Percentiles rank a stretch among this genome's conserved stretches.
Conservation (phyloP, 2,888 invertebrate genomes). For the Camptogramma bilineatum region DNA sequence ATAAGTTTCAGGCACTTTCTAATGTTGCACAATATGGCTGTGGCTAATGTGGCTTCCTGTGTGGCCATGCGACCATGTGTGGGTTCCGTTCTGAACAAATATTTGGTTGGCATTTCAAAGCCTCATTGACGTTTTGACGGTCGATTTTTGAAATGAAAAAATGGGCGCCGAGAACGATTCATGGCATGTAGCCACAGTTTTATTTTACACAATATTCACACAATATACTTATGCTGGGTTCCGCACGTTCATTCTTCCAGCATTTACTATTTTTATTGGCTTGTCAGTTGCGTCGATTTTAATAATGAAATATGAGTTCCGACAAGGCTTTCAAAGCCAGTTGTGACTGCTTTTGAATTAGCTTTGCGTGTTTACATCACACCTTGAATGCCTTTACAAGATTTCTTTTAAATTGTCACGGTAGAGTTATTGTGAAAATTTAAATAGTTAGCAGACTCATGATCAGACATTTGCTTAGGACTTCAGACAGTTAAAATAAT, state of each 20-base stretch:
- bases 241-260: slow-evolving; percentile 62
- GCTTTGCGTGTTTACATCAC: slow-evolving; percentile 36
- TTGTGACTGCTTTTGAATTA: slow-evolving; percentile 66
- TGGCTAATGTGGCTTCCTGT: slow-evolving; percentile 65
- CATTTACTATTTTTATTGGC: slow-evolving; percentile 67
- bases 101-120: slow-evolving; percentile 79
- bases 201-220: slow-evolving; percentile 43
- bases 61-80: slow-evolving; percentile 75
- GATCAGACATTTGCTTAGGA: not conserved
- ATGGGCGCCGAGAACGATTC: slow-evolving; percentile 61
- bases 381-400: slow-evolving; percentile 20
- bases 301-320: slow-evolving; percentile 75
- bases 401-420: slow-evolving; percentile 6
- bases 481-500: no score
- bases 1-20: slow-evolving; percentile 65
- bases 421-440: not conserved
- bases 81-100: slow-evolving; percentile 72
- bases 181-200: slow-evolving; percentile 39
- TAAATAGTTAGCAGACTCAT: not conserved
- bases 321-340: slow-evolving; percentile 56
- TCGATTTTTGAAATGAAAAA: slow-evolving; percentile 65
- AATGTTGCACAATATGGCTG: slow-evolving; percentile 69
- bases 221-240: slow-evolving; percentile 66
- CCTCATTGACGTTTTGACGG: slow-evolving; percentile 76
- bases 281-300: slow-evolving; percentile 73